Evolutionary conservation across 1,140 invertebrate genomes (phyloP).

Genomic region (Bombus consobrinus): DNA sequence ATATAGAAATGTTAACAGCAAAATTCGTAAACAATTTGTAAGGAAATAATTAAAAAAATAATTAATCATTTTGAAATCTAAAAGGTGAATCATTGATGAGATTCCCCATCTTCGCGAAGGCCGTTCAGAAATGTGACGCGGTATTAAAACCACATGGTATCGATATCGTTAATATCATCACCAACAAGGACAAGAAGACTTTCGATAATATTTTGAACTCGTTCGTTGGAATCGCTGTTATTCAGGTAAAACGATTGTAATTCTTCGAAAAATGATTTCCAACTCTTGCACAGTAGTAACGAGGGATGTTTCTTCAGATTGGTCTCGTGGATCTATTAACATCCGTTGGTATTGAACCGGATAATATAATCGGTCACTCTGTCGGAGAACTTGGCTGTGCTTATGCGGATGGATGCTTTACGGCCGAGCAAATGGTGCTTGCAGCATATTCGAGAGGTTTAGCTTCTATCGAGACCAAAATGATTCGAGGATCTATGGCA

Average conservation of each 20-base stretch:
- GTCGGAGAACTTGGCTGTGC: constrained; percentile 91
- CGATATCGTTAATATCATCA: constrained; percentile 86
- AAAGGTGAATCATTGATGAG: constrained; percentile 86
- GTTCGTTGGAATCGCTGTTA: constrained; percentile 90
- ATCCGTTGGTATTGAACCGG: constrained; percentile 86
- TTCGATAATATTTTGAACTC: constrained; percentile 86
- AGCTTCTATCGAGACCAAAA: constrained; percentile 90
- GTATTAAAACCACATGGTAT: constrained; percentile 84
- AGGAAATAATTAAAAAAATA: not conserved
- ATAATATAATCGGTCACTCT: constrained; percentile 92
- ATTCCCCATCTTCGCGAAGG: constrained; percentile 86
- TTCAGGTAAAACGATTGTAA: constrained; percentile 85
- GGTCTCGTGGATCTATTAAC: constrained; percentile 89
- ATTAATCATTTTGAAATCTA: not conserved
- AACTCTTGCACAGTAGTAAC: not conserved
- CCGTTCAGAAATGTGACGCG: constrained; percentile 85
- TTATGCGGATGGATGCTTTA: constrained; percentile 92
- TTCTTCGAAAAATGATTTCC: not conserved
- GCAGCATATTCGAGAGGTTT: constrained; percentile 92
- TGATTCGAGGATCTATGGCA: constrained; percentile 93
- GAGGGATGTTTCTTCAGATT: constrained; percentile 80
- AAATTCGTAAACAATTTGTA: no score
- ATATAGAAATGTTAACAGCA: not conserved
- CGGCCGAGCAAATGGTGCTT: constrained; percentile 90
- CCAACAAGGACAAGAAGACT: constrained; percentile 83